These are phyloP conservation scores for Pipistrellus nathusii DNA, from an alignment of 2,797 vertebrate species.

Conservation along the genomic window DNA sequence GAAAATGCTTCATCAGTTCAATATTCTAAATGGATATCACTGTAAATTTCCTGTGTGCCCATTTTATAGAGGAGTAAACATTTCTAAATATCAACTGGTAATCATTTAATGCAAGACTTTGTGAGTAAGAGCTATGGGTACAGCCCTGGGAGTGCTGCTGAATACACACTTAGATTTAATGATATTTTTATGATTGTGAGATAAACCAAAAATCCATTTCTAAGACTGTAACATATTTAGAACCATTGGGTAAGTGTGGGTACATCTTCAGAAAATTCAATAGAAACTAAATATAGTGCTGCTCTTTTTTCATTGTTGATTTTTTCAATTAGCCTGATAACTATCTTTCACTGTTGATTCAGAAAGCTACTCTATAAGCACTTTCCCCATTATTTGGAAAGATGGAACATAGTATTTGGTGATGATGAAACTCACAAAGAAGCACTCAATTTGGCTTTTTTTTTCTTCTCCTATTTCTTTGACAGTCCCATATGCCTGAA, in stretches of 20 bases:
- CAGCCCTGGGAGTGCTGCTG: neutral
- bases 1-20: slow-evolving; percentile 10
- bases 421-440: slow-evolving; percentile 22
- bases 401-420: neutral
- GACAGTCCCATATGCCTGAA: neutral
- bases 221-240: slow-evolving; percentile 1
- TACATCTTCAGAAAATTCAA: slow-evolving; percentile 37
- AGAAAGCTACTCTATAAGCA: neutral
- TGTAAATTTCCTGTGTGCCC: neutral
- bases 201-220: slow-evolving; percentile 28
- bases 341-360: slow-evolving; percentile 9
- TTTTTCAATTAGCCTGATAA: slow-evolving; percentile 29
- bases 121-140: neutral
- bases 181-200: slow-evolving; percentile 25
- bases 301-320: neutral
- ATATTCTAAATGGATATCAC: neutral
- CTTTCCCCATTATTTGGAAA: neutral
- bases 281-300: neutral
- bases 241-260: neutral
- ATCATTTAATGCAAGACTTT: neutral
- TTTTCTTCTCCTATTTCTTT: slow-evolving; percentile 14
- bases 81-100: neutral
- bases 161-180: slow-evolving; percentile 3
- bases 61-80: neutral
- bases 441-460: neutral